Evolutionary conservation across 2,113 vertebrate genomes (phyloP).

Genomic region (Chloropsis hardwickii): DNA sequence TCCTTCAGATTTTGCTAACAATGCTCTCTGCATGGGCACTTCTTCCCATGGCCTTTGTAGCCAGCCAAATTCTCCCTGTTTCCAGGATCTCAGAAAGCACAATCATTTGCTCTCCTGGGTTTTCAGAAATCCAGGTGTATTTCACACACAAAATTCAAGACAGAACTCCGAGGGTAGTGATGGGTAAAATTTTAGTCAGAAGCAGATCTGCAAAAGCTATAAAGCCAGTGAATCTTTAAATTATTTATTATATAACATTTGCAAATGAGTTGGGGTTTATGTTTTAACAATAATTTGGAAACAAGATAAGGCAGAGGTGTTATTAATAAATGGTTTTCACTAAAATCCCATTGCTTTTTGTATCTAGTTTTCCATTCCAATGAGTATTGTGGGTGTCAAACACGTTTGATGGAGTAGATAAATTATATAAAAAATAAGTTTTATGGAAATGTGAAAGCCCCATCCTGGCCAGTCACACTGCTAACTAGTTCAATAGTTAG

Average conservation of each 20-base stretch:
- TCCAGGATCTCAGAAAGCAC: not conserved
- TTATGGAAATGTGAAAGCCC: not conserved
- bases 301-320: not conserved
- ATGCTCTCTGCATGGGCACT: not conserved
- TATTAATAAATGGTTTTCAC: not conserved
- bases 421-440: not conserved
- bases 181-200: not conserved
- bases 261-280: not conserved
- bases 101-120: not conserved
- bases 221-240: not conserved
- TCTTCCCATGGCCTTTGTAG: not conserved
- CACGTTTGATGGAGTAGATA: rapidly evolving
- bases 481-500: not conserved
- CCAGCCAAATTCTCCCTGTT: not conserved
- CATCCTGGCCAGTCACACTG: no score
- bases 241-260: not conserved
- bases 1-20: not conserved
- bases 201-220: not conserved
- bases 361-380: not conserved
- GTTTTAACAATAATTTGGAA: not conserved
- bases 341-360: not conserved
- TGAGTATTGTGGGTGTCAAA: not conserved
- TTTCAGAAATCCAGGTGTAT: not conserved
- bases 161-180: not conserved
- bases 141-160: not conserved